Conservation (phyloP, 2,113 vertebrate species). For the Gorsachius goisagi region DNA sequence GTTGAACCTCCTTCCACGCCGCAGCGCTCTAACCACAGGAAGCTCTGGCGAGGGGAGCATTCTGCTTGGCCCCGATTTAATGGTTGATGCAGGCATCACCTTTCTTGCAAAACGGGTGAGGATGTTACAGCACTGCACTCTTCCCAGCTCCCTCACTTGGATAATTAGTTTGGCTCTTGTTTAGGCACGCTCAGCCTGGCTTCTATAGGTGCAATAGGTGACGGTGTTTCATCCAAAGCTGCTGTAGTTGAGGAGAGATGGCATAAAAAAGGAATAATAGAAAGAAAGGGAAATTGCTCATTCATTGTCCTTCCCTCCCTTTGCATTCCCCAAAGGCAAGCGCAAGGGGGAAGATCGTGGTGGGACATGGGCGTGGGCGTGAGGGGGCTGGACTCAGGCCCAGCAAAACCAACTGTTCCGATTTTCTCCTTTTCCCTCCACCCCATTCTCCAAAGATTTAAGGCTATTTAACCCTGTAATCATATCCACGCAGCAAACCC, state of each 20-base stretch:
- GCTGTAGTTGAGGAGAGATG: background rate
- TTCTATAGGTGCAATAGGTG: background rate
- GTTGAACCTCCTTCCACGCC: background rate
- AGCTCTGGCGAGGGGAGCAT: background rate
- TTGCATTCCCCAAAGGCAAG: no score
- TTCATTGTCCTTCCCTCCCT: no score
- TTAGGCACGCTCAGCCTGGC: background rate
- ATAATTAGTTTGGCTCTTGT: background rate
- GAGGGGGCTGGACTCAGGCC: no score
- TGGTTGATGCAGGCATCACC: background rate
- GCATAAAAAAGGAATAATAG: no score
- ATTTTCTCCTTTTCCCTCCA: background rate
- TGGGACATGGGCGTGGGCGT: no score
- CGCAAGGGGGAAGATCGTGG: no score
- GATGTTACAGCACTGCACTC: accelerated
- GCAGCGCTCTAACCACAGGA: background rate
- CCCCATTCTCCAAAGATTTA: background rate
- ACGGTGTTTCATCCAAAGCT: background rate
- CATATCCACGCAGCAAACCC: background rate
- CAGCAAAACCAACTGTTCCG: background rate
- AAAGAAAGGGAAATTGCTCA: no score
- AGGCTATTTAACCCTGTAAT: background rate
- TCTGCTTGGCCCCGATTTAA: accelerated
- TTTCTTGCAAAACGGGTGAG: background rate
- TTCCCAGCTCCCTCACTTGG: background rate